phyloP scores from a whole-genome alignment of 2,113 vertebrate species.

The Thalassoma bifasciatum region DNA sequence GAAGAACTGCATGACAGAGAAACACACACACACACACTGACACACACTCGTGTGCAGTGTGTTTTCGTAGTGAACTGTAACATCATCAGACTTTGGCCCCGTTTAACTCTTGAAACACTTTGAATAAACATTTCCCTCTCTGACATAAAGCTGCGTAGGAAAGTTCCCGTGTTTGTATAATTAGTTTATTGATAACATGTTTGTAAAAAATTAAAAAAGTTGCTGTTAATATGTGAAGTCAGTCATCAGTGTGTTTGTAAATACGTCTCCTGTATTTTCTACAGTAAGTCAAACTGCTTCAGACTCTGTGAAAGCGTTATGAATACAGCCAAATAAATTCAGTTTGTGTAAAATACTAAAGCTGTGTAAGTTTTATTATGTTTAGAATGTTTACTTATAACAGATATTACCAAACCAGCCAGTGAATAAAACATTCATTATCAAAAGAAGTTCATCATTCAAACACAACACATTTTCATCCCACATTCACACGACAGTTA shows the following conservation, averaged over 20 bases:
- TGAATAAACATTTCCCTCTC: neutral
- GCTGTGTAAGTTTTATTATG: neutral
- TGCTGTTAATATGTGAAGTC: conserved; percentile 19
- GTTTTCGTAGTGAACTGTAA: neutral
- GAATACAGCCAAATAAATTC: conserved; percentile 28
- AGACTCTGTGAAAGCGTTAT: conserved; percentile 17
- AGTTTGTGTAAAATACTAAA: conserved; percentile 12
- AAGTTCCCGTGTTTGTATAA: conserved; percentile 16
- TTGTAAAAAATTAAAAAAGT: conserved; percentile 26
- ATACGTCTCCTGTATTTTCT: conserved; percentile 36
- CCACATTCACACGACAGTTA: too few relatives aligned
- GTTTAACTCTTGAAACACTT: conserved; percentile 1
- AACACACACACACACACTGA: neutral
- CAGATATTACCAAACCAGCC: too few relatives aligned
- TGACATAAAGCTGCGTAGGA: neutral
- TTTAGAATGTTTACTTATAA: neutral
- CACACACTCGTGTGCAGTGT: conserved; percentile 1
- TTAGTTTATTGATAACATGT: conserved; percentile 9
- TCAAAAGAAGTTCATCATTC: too few relatives aligned
- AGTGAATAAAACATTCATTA: too few relatives aligned
- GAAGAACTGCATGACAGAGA: conserved; percentile 17
- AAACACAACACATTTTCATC: too few relatives aligned
- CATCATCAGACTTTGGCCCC: neutral
- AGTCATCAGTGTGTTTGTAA: conserved; percentile 26
- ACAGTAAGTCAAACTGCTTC: conserved; percentile 4